phyloP scores from a whole-genome alignment of 2,888 invertebrate genomes.

The Hemistola chrysoprasaria region DNA sequence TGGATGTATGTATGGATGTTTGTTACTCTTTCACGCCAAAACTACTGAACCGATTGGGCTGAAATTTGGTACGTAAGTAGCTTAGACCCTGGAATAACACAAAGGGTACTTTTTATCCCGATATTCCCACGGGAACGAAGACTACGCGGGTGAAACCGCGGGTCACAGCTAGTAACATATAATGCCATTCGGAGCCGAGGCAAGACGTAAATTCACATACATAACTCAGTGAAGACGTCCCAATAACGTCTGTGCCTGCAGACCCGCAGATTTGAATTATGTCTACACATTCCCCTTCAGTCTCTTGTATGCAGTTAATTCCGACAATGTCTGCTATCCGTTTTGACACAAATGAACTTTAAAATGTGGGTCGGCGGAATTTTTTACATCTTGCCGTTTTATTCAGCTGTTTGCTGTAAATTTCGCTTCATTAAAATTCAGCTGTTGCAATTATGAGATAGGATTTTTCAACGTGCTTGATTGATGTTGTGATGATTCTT shows the following conservation, averaged over 20 bases:
- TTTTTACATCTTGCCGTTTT: conserved; percentile 17
- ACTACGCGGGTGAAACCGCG: no score
- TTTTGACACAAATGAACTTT: conserved; percentile 20
- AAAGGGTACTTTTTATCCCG: no score
- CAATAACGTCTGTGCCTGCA: neutral
- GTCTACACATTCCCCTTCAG: conserved; percentile 10
- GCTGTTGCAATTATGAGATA: conserved; percentile 13
- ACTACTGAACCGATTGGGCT: no score
- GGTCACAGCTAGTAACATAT: no score
- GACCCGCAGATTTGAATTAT: conserved; percentile 17
- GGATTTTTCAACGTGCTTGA: no score
- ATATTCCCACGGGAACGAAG: no score
- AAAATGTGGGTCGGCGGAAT: conserved; percentile 25
- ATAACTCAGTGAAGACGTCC: neutral
- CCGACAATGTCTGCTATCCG: conserved; percentile 15
- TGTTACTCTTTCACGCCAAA: no score
- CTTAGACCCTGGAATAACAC: no score
- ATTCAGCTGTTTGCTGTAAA: conserved; percentile 15
- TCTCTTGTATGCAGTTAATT: conserved; percentile 24
- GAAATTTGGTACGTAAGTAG: no score
- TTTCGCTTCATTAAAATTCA: conserved; percentile 25
- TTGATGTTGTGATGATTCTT: no score
- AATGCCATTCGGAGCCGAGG: no score
- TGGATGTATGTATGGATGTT: no score
- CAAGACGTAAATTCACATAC: neutral